phyloP scores from a whole-genome alignment of 2,113 vertebrate genomes.

The Carlito syrichta region DNA sequence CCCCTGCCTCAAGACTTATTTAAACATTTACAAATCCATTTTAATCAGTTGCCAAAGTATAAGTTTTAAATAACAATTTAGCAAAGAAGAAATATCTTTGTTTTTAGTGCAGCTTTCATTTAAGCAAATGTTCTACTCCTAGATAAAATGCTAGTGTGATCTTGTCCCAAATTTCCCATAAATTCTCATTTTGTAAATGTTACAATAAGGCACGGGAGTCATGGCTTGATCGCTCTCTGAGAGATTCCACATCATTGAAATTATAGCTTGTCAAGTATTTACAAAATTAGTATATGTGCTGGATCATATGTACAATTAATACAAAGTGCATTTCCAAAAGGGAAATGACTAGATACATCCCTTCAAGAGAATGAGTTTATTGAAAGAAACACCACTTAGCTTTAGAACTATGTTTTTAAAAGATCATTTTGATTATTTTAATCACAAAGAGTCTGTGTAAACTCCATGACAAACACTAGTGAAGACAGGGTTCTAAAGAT shows the following conservation, averaged over 20 bases:
- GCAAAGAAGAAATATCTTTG: not conserved
- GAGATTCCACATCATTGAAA: not conserved
- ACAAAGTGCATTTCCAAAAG: not conserved
- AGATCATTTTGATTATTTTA: not conserved
- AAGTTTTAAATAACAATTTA: not conserved
- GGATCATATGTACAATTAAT: not conserved
- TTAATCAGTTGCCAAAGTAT: not conserved
- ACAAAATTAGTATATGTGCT: not conserved
- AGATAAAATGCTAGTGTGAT: not conserved
- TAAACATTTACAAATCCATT: not conserved
- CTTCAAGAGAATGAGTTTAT: not conserved
- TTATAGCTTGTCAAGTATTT: not conserved
- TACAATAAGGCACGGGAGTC: not conserved
- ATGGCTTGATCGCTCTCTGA: not conserved
- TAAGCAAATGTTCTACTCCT: not conserved
- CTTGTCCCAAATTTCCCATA: not conserved
- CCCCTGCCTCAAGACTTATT: not conserved
- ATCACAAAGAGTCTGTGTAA: not conserved
- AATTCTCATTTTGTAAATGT: not conserved
- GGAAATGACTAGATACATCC: not conserved
- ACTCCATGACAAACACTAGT: not conserved
- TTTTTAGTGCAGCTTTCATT: not conserved
- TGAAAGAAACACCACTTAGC: not conserved
- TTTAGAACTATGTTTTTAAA: not conserved
- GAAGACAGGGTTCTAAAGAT: not conserved